Conservation (phyloP, 2,888 invertebrate genomes). For the Miltochrista miniata region DNA sequence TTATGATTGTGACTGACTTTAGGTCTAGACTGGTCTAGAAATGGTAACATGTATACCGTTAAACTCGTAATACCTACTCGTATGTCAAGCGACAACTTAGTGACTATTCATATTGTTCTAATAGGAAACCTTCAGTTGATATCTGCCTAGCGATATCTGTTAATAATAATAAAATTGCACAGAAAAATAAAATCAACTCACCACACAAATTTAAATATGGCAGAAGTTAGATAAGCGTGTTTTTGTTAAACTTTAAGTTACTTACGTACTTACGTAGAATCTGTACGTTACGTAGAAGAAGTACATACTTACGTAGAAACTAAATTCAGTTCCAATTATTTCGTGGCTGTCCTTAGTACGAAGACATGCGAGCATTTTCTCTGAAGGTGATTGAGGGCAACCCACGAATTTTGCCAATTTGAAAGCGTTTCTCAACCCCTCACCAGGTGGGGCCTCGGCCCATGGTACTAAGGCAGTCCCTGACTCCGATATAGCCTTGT, state of each 20-base stretch:
- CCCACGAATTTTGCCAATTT: constrained; percentile 84
- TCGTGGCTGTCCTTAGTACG: constrained; percentile 84
- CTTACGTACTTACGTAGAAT: constrained; percentile 85
- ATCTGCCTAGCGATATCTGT: no score
- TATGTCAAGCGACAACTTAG: no score
- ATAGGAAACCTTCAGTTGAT: no score
- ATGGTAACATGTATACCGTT: no score
- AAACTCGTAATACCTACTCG: no score
- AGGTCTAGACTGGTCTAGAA: no score
- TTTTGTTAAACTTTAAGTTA: neutral
- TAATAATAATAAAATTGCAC: no score
- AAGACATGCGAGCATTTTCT: constrained; percentile 84
- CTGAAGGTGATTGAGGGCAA: constrained; percentile 81
- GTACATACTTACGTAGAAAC: constrained; percentile 85
- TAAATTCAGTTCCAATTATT: constrained; percentile 86
- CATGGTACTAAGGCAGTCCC: constrained; percentile 88
- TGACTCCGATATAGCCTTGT: constrained; percentile 89
- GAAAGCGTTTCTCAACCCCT: constrained; percentile 82
- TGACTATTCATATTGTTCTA: no score
- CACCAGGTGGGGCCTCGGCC: constrained; percentile 85
- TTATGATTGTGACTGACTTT: no score
- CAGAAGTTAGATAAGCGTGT: neutral
- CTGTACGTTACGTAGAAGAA: constrained; percentile 24
- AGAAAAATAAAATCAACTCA: no score
- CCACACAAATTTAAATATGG: no score